phyloP scores from a whole-genome alignment of 2,888 invertebrate species.

The Listrodromus nycthemerus region DNA sequence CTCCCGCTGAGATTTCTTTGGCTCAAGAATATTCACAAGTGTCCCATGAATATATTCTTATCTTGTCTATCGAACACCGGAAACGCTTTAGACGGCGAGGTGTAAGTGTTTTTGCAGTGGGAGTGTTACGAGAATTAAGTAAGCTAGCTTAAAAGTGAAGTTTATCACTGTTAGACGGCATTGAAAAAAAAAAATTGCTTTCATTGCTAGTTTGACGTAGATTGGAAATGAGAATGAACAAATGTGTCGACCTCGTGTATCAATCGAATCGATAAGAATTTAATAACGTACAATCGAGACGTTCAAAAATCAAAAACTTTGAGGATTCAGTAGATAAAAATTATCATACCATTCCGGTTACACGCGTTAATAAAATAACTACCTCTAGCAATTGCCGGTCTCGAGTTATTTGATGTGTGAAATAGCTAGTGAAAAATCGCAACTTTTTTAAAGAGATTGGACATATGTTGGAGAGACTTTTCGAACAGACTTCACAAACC shows the following conservation, averaged over 20 bases:
- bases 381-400: no score
- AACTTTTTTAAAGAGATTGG: neutral
- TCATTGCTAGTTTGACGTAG: neutral
- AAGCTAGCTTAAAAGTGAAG: neutral
- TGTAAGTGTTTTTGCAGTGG: neutral
- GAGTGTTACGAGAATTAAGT: neutral
- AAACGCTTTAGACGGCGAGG: conserved; percentile 4
- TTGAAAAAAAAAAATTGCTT: neutral
- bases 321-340: no score
- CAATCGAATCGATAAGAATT: no score
- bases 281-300: no score
- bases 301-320: no score
- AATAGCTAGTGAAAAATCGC: neutral
- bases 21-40: conserved; percentile 23
- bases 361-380: no score
- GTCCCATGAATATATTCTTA: conserved; percentile 2
- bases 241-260: no score
- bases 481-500: neutral
- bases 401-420: no score
- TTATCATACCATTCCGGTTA: no score
- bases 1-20: conserved; percentile 57
- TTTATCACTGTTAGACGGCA: neutral
- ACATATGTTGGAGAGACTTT: neutral
- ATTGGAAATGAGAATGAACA: no score
- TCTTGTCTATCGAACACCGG: neutral